Base-by-base conservation (phyloP, 2,113 vertebrate species). In the Chaenogobius annularis region DNA sequence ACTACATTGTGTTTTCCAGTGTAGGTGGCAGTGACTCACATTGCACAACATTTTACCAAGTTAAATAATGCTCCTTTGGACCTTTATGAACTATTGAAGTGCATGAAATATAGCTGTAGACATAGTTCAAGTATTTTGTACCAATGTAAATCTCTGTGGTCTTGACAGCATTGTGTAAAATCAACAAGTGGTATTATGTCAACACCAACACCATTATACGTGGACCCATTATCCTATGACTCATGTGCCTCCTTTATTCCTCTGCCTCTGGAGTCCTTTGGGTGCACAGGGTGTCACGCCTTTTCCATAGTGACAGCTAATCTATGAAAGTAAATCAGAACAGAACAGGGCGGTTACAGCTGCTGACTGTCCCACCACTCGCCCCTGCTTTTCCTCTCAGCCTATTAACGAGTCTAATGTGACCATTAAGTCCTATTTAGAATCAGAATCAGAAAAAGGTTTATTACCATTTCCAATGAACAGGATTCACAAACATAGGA, bases 281-380 rank as follows among this genome's bases (percentile, higher is more conserved):
- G 72, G 59, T 55, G 47, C 64, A 77, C 4, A 22, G 37, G 10
- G 50, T 78, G 83, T 79, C 71, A 89, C 75, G 19, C 5, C 52
- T 75, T 79, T 71, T 70, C 79, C 73, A 43, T 66, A 71, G 68
- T 54, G 83, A 85, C 87, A 74, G 75, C 69, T 90, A 80, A 90
- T 91, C 83, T 69, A 80, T 90, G 23, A 35, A 59, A 63, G 71
- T 79, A 75, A 90, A 89, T 90, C 66, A 75, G 73, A 61, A 58
- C 22, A 43, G 59, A 64, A 72, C 56, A 62, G 52, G 75, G 66
- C 54, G 80, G 70, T 65, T 71, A 31, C 70, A 70, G 70, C 72
- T 71, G 20, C 68, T 56, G 64, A 20, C 68, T 11, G 70, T 35
- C 11, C 11, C 64, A 56, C 69, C 55, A 62, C 63, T 71, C 2